These are phyloP conservation scores for Streptopelia turtur DNA, from an alignment of 2,797 vertebrate species.

Conservation along the genomic window DNA sequence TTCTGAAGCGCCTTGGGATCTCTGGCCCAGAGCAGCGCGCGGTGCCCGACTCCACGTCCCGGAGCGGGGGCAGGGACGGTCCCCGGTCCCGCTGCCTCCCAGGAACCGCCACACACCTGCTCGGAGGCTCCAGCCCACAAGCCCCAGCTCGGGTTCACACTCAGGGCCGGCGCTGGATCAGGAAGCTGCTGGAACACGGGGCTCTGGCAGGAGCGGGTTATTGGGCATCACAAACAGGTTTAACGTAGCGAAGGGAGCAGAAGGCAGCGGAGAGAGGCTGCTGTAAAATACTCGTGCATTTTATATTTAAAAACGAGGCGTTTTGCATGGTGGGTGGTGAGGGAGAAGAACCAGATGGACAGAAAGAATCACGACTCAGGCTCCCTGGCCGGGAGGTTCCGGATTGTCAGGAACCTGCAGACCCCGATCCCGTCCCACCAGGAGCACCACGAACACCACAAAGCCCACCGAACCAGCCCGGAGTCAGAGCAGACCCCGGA, in stretches of 20 bases:
- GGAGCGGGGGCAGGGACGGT: background rate
- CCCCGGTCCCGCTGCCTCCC: background rate
- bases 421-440: background rate
- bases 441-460: background rate
- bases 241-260: background rate
- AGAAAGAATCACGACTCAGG: background rate
- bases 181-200: rapidly evolving
- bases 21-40: background rate
- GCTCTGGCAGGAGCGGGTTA: rapidly evolving
- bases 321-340: background rate
- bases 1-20: background rate
- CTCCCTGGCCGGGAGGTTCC: background rate
- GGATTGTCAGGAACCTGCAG: background rate
- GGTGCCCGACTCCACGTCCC: background rate
- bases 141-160: background rate
- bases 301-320: background rate
- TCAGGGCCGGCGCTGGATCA: background rate
- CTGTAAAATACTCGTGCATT: background rate
- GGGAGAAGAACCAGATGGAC: background rate
- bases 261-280: background rate
- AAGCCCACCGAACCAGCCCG: background rate
- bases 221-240: too few species aligned
- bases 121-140: too few species aligned
- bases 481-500: background rate
- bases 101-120: background rate